These are phyloP conservation scores for Rhincodon typus DNA, from an alignment of 2,797 vertebrate species.

Conservation along the genomic window DNA sequence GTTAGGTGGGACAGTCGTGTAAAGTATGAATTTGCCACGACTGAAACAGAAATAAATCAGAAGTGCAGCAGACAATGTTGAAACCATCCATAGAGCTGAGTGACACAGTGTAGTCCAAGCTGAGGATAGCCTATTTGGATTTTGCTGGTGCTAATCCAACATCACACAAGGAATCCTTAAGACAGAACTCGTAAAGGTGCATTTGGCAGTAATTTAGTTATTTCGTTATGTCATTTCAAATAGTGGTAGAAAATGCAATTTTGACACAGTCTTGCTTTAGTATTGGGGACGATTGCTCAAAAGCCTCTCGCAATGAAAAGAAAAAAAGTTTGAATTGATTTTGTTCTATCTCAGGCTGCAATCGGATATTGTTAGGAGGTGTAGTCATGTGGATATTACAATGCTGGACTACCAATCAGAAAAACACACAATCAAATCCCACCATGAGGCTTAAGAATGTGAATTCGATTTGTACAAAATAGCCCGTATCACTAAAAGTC, in stretches of 20 bases:
- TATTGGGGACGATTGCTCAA: neutral
- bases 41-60: neutral
- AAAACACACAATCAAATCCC: neutral
- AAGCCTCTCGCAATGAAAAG: neutral
- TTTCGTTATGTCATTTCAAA: neutral
- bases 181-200: neutral
- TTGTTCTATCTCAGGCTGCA: neutral
- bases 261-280: neutral
- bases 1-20: neutral
- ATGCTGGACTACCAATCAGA: neutral
- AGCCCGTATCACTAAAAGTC: neutral
- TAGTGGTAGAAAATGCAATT: neutral
- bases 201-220: neutral
- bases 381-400: neutral
- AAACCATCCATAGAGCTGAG: neutral
- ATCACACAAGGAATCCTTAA: neutral
- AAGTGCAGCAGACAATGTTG: neutral
- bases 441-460: neutral
- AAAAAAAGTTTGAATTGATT: neutral
- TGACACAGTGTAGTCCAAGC: neutral
- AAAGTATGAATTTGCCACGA: neutral
- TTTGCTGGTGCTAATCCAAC: neutral
- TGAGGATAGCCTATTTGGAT: neutral
- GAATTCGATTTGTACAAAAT: neutral
- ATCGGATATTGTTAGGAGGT: neutral